A percentile compares a stretch with the other conserved stretches of the same genome.
phyloP scores from a whole-genome alignment of 2,888 invertebrate species.

The Tridacna crocea region DNA sequence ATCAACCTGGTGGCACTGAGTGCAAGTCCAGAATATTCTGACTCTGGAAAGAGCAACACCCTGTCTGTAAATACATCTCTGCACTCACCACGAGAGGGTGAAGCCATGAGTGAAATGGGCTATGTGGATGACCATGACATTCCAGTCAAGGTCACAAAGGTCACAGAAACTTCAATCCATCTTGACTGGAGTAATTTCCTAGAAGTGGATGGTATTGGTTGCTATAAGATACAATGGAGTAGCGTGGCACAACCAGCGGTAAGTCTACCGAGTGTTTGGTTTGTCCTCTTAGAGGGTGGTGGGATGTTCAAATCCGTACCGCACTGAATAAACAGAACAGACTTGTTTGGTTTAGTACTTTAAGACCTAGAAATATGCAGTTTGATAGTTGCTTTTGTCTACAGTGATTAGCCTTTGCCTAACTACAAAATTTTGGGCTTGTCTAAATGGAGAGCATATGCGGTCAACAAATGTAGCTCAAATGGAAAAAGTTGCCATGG shows the following conservation, averaged over 20 bases:
- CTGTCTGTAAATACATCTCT: slow-evolving; percentile 77
- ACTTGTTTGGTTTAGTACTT: no score
- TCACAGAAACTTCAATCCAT: slow-evolving; percentile 81
- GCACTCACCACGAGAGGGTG: slow-evolving; percentile 62
- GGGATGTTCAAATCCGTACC: not conserved
- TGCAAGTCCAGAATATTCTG: slow-evolving; percentile 74
- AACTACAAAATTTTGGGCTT: no score
- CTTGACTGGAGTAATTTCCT: slow-evolving; percentile 82
- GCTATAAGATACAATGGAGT: slow-evolving; percentile 83
- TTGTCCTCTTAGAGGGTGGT: no score
- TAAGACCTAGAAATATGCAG: not conserved
- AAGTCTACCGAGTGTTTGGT: slow-evolving; percentile 46
- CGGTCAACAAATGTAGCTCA: no score
- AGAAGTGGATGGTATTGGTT: slow-evolving; percentile 76
- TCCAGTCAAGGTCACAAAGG: slow-evolving; percentile 79
- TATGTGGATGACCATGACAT: slow-evolving; percentile 76
- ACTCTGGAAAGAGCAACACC: slow-evolving; percentile 81
- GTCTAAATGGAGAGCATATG: no score
- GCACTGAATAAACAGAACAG: not conserved
- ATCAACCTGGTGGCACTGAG: slow-evolving; percentile 81
- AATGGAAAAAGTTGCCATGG: no score
- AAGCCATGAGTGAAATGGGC: slow-evolving; percentile 68
- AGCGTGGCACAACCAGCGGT: slow-evolving; percentile 83
- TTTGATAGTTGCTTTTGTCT: no score
- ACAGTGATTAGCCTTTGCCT: no score